These are phyloP conservation scores for Notolabrus celidotus DNA, from an alignment of 2,797 vertebrate genomes.

Conservation along the genomic window DNA sequence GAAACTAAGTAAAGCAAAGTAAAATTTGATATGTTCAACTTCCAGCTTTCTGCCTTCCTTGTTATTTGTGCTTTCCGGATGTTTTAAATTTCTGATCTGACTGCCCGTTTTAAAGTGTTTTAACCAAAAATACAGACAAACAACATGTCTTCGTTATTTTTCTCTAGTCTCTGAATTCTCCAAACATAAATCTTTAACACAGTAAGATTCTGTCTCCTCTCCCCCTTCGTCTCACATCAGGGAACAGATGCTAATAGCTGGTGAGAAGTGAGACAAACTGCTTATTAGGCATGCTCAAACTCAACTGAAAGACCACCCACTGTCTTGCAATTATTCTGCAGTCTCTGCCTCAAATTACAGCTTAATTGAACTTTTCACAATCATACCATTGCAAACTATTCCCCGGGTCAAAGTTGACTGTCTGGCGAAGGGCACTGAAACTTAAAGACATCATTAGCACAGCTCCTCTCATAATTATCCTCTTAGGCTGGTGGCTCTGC, in stretches of 20 bases:
- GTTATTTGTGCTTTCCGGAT: constrained; percentile 6
- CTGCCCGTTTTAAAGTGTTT: not conserved
- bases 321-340: constrained; percentile 61
- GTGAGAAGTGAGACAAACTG: constrained; percentile 57
- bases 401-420: constrained; percentile 74
- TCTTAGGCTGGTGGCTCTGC: constrained; percentile 62
- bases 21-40: not conserved
- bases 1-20: constrained; percentile 25
- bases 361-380: constrained; percentile 77
- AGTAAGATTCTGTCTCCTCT: constrained; percentile 22
- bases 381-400: constrained; percentile 67
- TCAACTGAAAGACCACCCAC: constrained; percentile 59
- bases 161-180: constrained; percentile 16
- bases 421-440: constrained; percentile 63
- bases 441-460: constrained; percentile 80
- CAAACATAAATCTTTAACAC: constrained; percentile 39
- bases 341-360: constrained; percentile 66
- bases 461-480: constrained; percentile 73
- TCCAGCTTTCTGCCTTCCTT: not conserved
- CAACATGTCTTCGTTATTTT: constrained; percentile 19
- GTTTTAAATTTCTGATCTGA: constrained; percentile 8
- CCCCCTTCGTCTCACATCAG: constrained; percentile 65
- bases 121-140: constrained; percentile 24
- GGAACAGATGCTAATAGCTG: constrained; percentile 60
- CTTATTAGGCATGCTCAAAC: constrained; percentile 65